These are phyloP conservation scores for Pseudolaguvia tuberculata DNA, from an alignment of 2,113 vertebrate genomes.

Conservation along the genomic window DNA sequence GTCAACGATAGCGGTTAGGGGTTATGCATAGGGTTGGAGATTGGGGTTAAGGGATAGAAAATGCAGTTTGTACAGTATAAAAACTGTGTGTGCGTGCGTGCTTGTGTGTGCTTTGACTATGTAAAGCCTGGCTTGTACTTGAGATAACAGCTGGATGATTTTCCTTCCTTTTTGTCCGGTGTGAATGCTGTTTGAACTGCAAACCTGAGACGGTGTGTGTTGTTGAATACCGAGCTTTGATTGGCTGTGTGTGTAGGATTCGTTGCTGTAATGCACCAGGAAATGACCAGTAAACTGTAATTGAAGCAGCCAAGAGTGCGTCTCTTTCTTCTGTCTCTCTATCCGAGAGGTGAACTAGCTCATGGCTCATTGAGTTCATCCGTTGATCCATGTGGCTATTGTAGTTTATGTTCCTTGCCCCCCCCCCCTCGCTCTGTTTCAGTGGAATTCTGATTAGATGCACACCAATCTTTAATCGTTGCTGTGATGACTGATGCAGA, in stretches of 20 bases:
- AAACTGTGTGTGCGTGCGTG: neutral
- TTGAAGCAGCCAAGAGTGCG: slow-evolving; percentile 13
- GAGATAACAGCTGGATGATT: neutral
- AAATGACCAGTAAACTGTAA: slow-evolving; percentile 20
- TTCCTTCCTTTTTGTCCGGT: neutral
- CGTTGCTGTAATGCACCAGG: neutral
- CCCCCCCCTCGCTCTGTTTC: neutral
- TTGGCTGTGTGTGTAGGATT: slow-evolving; percentile 34
- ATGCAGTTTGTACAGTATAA: too few species aligned
- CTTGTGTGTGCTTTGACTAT: slow-evolving; percentile 1
- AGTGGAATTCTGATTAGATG: slow-evolving; percentile 22
- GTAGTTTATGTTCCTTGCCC: slow-evolving; percentile 24
- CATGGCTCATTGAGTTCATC: slow-evolving; percentile 34
- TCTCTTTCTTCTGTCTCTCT: slow-evolving; percentile 7
- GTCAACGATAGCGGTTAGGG: too few species aligned
- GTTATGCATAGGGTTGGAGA: too few species aligned
- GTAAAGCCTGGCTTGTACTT: neutral
- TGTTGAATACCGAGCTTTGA: neutral
- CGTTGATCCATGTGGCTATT: slow-evolving; percentile 35
- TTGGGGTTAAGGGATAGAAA: too few species aligned
- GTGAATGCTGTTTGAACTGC: neutral
- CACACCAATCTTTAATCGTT: neutral
- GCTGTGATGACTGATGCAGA: neutral
- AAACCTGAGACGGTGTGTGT: neutral
- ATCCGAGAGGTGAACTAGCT: slow-evolving; percentile 3